Evolutionary conservation across 2,113 vertebrate species (phyloP).

Genomic region (Elaphurus davidianus): DNA sequence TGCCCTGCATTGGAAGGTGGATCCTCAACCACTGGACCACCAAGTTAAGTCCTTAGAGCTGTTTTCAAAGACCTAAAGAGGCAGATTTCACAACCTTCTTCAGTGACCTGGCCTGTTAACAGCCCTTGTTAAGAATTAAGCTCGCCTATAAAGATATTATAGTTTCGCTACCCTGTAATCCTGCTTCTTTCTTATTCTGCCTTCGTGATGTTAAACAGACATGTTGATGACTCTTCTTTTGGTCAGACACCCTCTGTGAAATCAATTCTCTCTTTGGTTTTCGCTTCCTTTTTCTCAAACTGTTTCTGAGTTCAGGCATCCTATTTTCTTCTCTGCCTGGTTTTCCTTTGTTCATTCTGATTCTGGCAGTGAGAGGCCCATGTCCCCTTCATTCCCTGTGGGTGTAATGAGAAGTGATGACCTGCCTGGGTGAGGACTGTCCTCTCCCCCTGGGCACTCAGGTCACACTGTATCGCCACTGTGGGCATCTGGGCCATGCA

Average conservation of each 20-base stretch:
- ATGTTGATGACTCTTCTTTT: not conserved
- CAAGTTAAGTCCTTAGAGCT: not conserved
- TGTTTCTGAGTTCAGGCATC: not conserved
- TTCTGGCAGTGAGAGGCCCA: not conserved
- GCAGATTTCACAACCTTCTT: not conserved
- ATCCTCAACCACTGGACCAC: not conserved
- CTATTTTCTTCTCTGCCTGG: not conserved
- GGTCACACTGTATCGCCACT: not conserved
- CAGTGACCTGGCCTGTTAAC: not conserved
- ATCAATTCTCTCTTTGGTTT: not conserved
- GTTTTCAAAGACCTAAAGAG: not conserved
- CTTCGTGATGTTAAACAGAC: not conserved
- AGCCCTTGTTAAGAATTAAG: not conserved
- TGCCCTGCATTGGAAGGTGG: not conserved
- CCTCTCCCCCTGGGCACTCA: not conserved
- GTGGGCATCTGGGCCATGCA: not conserved
- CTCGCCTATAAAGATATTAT: not conserved
- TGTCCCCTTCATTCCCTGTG: not conserved
- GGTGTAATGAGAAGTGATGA: not conserved
- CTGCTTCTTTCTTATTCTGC: not conserved
- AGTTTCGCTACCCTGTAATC: not conserved
- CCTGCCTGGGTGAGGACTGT: not conserved
- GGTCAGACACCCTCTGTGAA: not conserved
- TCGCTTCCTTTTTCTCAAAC: not conserved
- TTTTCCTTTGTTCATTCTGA: not conserved